Base-by-base conservation (phyloP, 2,888 invertebrate species). In the Ennomos quercinarius region DNA sequence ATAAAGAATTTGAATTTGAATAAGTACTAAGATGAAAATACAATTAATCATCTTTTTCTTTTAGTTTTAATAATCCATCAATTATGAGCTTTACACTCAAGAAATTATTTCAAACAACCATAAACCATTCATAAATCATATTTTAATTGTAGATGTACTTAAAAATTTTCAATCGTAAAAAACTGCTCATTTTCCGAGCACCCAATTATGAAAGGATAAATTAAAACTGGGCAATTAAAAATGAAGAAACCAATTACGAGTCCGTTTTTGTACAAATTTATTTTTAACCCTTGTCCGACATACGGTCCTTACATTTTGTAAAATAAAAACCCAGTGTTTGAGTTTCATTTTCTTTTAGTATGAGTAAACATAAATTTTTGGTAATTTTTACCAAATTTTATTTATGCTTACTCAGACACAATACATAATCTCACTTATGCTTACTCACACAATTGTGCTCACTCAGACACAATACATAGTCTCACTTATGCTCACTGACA, bases 231-330 rank as follows among this genome's bases (percentile, higher is more conserved):
- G 38, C 49, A 41, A 57, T 62, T 61, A 55, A 51, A 53, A 58
- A 63, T 50, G 50, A 52, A 56, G 47, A 58, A 53, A 50, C 63
- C 58, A 64, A 61, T 63, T 60, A 50, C 10, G 37, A 50, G 13
- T 46, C 38, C 50, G 38, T 52, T 56, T 48, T 58, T 60, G 47
- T 60, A 36, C 43, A 58, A 58, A 54, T 61, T 51, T 50, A 53
- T 48, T 57, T 57, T 56, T 36, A 64, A 64, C 61, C 62, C 60
- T 58, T 64, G 59, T 57, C 43, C 40, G 17, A 58, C 58, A 63
- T 58, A 55, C 55, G 49, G 17, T 39, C 50, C 47, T 36, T 58
- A 55, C 58, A 61, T 58, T 35, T 12, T 5, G 36, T 39, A 46
- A 46, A 47, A 36, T 39, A 46, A 46, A 47, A 56, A 62, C 36